Base-by-base conservation (phyloP, 2,888 invertebrate species). In the Liodrosophila aerea region DNA sequence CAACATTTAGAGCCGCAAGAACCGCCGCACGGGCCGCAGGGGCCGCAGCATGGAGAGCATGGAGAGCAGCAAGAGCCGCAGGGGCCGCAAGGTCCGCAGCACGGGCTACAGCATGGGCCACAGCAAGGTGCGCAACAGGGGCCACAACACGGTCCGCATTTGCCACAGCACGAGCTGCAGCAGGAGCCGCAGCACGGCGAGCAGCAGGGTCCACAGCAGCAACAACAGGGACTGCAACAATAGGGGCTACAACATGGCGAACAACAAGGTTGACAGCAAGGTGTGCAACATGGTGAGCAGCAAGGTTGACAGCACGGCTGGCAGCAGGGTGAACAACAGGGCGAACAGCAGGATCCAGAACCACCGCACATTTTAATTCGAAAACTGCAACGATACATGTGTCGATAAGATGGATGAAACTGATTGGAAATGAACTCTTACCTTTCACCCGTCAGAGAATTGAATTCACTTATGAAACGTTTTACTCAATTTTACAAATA, bases 401-500 rank as follows among this genome's bases (percentile, higher is more conserved):
- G n/a, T 18, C 5, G 2, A 31, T 22, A 7, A 9, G 18, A 7
- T 3, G 0, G 7, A 15, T 9, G 9, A 5, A 16, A 9, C 44
- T 13, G n/a, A 46, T 52, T 15, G 0, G 13, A 5, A 0, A n/a
- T 9, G 12, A 12, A 31, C 13, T 36, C 58, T 62, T 45, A 81
- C 77, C 67, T 64, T 41, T 36, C 72, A 64, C 76, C 83, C 83
- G 76, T 51, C 52, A 83, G 78, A 83, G 83, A 71, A 76, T 70
- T 66, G 51, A 61, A 37, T 51, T 51, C 49, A 29, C 15, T 27
- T 22, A 46, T 75, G 18, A 41, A 76, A 64, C 59, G 61, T 64
- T 15, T 33, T 29, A 9, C 39, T 16, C 36, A 13, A 27, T 7
- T 52, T 12, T 52, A 29, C 9, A 18, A 22, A 0, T 11, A 58